Evolutionary conservation across 2,888 invertebrate species (phyloP).

Genomic region (Cryptus armator): DNA sequence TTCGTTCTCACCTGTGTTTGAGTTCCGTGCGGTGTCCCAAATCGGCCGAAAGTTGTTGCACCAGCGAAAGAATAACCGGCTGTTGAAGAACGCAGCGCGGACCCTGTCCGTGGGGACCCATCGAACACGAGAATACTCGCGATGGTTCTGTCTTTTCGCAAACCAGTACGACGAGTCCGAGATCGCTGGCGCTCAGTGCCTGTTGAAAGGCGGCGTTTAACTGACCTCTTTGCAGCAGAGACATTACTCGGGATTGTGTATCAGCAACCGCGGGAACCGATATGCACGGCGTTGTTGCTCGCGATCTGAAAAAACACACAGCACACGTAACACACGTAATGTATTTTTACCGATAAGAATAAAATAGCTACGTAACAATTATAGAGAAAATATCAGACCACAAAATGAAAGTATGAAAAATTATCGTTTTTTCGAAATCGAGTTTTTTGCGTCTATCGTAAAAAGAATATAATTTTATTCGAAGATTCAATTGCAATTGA

Average conservation of each 20-base stretch:
- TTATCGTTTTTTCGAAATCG: no score
- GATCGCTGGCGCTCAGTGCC: slow-evolving; percentile 95
- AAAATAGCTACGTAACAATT: background rate
- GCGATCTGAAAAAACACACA: slow-evolving; percentile 88
- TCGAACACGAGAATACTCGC: slow-evolving; percentile 88
- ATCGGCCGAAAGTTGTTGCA: slow-evolving; percentile 97
- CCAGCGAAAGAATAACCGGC: slow-evolving; percentile 95
- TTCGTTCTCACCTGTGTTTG: slow-evolving; percentile 89
- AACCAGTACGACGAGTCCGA: slow-evolving; percentile 93
- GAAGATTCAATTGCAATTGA: slow-evolving; percentile 53
- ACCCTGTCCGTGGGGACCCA: slow-evolving; percentile 85
- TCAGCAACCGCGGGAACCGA: slow-evolving; percentile 84
- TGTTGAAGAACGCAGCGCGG: slow-evolving; percentile 92
- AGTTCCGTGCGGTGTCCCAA: slow-evolving; percentile 93
- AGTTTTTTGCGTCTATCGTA: background rate
- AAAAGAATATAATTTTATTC: background rate
- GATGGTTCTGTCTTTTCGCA: slow-evolving; percentile 94
- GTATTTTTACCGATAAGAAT: no score
- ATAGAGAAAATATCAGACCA: background rate
- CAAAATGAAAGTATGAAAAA: no score
- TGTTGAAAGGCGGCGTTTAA: slow-evolving; percentile 95
- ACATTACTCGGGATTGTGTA: slow-evolving; percentile 80
- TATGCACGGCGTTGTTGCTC: slow-evolving; percentile 92
- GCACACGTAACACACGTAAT: background rate
- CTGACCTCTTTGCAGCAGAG: slow-evolving; percentile 88